These are phyloP conservation scores for Sturnus vulgaris DNA, from an alignment of 2,113 vertebrate species.

Conservation along the genomic window DNA sequence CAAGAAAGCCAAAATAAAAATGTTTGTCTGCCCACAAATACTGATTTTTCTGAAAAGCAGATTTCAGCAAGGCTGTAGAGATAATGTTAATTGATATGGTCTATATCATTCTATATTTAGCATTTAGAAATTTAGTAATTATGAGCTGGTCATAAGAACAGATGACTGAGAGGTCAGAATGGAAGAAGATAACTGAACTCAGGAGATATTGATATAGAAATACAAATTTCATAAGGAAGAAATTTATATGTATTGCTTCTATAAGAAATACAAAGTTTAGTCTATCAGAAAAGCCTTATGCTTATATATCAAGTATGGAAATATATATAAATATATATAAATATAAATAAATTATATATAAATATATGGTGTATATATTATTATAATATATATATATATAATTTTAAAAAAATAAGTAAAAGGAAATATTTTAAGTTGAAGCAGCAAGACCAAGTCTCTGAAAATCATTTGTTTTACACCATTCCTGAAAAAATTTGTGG, in stretches of 20 bases:
- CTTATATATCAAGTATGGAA: background rate
- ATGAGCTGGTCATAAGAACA: background rate
- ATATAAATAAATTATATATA: too few relatives aligned
- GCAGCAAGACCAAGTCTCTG: background rate
- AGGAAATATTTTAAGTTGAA: background rate
- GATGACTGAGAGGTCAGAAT: background rate
- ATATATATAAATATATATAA: too few relatives aligned
- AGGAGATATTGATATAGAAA: background rate
- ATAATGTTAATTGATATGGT: fast-evolving
- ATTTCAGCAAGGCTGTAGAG: background rate
- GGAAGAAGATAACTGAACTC: background rate
- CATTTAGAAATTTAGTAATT: background rate
- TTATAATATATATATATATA: too few relatives aligned
- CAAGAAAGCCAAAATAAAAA: background rate
- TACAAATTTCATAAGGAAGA: background rate
- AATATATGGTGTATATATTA: too few relatives aligned
- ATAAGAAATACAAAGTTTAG: background rate
- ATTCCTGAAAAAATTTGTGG: background rate
- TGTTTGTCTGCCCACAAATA: background rate
- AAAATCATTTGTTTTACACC: background rate
- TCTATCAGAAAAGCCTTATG: background rate
- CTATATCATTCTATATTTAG: background rate
- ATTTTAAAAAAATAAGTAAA: background rate
- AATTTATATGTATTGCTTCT: background rate
- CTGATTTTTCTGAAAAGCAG: background rate